These are phyloP conservation scores for Chitala chitala DNA, from an alignment of 2,113 vertebrate genomes.

Conservation along the genomic window DNA sequence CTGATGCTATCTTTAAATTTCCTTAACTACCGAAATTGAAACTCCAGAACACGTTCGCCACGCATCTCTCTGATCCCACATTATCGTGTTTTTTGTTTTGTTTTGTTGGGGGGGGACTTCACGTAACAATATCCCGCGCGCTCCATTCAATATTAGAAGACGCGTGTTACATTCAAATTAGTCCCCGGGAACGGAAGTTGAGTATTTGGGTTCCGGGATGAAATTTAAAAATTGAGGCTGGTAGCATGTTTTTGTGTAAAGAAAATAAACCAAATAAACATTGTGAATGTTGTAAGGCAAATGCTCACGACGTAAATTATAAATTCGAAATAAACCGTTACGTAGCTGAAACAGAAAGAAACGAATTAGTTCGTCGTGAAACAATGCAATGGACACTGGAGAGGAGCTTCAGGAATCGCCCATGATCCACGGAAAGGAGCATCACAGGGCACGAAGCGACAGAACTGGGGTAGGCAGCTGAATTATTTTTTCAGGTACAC, in stretches of 20 bases:
- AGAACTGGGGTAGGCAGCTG: slow-evolving; percentile 20
- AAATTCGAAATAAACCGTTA: background rate
- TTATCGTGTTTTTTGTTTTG: too few species aligned
- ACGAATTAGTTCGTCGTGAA: slow-evolving; percentile 11
- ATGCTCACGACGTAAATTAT: background rate
- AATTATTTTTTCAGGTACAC: background rate
- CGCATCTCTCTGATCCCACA: too few species aligned
- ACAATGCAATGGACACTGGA: slow-evolving; percentile 26
- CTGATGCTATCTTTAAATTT: too few species aligned
- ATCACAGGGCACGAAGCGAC: slow-evolving; percentile 16
- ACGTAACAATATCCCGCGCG: too few species aligned
- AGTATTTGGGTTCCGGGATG: background rate
- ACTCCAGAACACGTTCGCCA: too few species aligned
- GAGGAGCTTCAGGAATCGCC: slow-evolving; percentile 44
- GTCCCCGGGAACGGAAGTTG: background rate
- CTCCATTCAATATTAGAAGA: background rate
- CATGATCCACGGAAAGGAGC: slow-evolving; percentile 37
- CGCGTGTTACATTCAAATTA: background rate
- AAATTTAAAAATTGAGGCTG: too few species aligned
- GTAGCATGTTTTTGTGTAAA: background rate
- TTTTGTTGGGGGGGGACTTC: too few species aligned
- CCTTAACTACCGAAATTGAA: too few species aligned
- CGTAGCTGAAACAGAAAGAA: background rate
- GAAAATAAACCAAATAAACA: background rate
- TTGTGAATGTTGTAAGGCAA: background rate